Conservation (phyloP, 2,113 vertebrate genomes). For the Etia nguti region DNA sequence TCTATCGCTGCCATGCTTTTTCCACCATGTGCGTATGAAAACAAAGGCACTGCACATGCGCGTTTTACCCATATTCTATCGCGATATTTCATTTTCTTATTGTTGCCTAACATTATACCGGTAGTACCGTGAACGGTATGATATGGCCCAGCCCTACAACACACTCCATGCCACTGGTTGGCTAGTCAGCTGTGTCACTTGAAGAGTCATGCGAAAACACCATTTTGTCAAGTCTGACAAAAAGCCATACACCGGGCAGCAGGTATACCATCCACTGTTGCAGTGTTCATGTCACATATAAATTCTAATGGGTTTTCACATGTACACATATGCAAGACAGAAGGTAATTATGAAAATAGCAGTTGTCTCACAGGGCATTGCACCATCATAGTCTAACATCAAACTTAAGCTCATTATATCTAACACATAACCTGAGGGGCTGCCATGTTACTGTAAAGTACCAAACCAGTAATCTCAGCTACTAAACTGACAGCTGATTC, state of each 20-base stretch:
- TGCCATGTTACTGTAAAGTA: not conserved
- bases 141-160: no score
- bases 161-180: not conserved
- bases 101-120: no score
- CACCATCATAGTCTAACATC: no score
- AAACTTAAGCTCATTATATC: not conserved
- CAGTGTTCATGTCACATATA: not conserved
- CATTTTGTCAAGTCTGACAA: not conserved
- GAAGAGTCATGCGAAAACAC: not conserved
- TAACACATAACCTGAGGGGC: not conserved
- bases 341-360: not conserved
- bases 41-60: no score
- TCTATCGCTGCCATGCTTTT: no score
- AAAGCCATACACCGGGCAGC: not conserved
- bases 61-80: no score
- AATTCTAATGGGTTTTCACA: not conserved
- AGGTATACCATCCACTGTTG: not conserved
- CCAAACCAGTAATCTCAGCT: not conserved
- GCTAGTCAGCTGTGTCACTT: not conserved
- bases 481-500: not conserved
- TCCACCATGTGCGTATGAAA: no score
- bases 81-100: no score
- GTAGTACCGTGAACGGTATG: no score
- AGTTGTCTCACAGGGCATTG: no score
- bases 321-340: not conserved